Conservation (phyloP, 2,113 vertebrate genomes). For the Cephalopholis sonnerati region DNA sequence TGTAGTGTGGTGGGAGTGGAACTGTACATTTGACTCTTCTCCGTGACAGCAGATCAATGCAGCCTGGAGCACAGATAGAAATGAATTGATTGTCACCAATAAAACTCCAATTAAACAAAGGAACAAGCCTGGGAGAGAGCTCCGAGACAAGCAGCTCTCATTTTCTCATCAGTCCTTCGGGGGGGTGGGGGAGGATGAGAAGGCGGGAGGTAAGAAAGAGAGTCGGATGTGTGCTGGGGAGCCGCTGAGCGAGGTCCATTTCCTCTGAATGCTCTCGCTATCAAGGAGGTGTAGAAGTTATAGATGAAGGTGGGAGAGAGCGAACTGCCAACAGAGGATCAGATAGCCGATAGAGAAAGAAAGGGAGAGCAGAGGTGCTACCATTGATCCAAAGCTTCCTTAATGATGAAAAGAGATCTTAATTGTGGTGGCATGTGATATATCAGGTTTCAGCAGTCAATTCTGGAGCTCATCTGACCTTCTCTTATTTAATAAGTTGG, state of each 20-base stretch:
- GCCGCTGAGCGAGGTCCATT: slow-evolving; percentile 45
- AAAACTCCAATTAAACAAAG: slow-evolving; percentile 88
- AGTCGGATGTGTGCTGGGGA: slow-evolving; percentile 49
- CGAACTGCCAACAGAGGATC: slow-evolving; percentile 28
- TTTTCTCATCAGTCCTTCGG: slow-evolving; percentile 76
- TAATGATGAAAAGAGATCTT: slow-evolving; percentile 79
- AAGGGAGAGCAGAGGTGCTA: slow-evolving; percentile 39
- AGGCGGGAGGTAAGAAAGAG: slow-evolving; percentile 9
- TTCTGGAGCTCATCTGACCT: slow-evolving; percentile 65
- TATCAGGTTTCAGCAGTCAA: slow-evolving; percentile 70
- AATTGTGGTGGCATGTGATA: slow-evolving; percentile 72
- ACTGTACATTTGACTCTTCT: slow-evolving; percentile 75
- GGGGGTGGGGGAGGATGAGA: background rate
- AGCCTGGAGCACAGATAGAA: slow-evolving; percentile 75
- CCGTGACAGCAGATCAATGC: slow-evolving; percentile 85
- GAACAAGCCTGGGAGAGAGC: slow-evolving; percentile 73
- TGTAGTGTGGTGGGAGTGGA: slow-evolving; percentile 59
- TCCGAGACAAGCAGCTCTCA: slow-evolving; percentile 69
- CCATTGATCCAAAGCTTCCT: slow-evolving; percentile 71
- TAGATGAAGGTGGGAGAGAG: slow-evolving; percentile 51
- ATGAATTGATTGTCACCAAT: slow-evolving; percentile 87
- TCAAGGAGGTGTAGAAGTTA: slow-evolving; percentile 60
- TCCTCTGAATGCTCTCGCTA: slow-evolving; percentile 45
- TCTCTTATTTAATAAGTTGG: slow-evolving; percentile 63
- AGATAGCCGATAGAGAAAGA: slow-evolving; percentile 54